A percentile compares a stretch with the other conserved stretches of the same genome.
Evolutionary conservation across 2,888 invertebrate species (phyloP).

Genomic region (Meta bourneti): DNA sequence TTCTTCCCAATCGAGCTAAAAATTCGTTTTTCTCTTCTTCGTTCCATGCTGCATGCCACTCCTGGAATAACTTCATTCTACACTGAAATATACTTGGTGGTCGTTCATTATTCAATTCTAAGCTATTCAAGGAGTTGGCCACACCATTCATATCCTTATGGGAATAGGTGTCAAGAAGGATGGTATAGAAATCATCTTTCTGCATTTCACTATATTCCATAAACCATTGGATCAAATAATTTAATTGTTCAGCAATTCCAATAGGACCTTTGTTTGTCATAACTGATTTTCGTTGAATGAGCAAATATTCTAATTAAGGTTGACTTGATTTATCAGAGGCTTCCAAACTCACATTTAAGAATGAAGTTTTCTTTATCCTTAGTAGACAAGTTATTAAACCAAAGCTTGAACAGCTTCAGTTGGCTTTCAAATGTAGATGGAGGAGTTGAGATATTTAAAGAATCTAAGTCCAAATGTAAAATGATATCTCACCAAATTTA

Average conservation of each 20-base stretch:
- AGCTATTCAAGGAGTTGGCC: constrained; percentile 66
- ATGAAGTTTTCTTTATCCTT: constrained; percentile 55
- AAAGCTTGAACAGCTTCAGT: constrained; percentile 50
- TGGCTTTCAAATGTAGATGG: constrained; percentile 60
- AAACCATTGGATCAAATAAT: constrained; percentile 92
- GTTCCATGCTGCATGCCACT: constrained; percentile 81
- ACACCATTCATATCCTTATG: constrained; percentile 64
- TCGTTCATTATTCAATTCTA: constrained; percentile 78
- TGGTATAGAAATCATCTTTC: constrained; percentile 89
- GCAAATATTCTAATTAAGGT: neutral
- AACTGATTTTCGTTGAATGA: neutral
- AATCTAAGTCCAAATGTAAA: constrained; percentile 47
- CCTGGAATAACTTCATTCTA: constrained; percentile 81
- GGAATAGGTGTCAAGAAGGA: constrained; percentile 86
- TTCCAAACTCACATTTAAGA: constrained; percentile 55
- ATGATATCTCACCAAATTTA: constrained; percentile 47
- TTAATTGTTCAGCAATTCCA: constrained; percentile 83
- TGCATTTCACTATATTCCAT: constrained; percentile 94
- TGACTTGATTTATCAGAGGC: constrained; percentile 3
- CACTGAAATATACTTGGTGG: constrained; percentile 81
- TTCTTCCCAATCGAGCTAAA: constrained; percentile 79
- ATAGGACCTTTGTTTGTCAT: constrained; percentile 74
- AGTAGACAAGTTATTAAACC: constrained; percentile 66
- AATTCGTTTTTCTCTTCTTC: constrained; percentile 80
- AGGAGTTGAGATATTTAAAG: constrained; percentile 14